Base-by-base conservation (phyloP, 2,113 vertebrate genomes). In the Spilogale gracilis region DNA sequence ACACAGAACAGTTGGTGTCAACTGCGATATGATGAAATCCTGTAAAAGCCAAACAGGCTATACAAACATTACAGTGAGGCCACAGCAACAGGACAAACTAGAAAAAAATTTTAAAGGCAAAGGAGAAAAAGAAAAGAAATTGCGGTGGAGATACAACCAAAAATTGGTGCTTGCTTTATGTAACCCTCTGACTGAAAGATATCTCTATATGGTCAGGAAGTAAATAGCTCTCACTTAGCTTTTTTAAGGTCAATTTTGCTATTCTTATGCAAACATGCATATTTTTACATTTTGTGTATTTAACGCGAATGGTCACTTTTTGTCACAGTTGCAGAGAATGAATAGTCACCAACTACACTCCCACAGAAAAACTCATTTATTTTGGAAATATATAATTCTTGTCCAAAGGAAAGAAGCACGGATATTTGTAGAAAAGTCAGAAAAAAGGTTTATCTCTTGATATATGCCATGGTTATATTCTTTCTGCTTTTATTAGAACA, bases 1-100 rank as follows among this genome's bases (percentile, higher is more conserved):
- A 43, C 58, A 93, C 43, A 18, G 52, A 95, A 89, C 30, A 58
- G 58, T 25, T 94, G 76, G 2, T 96, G 92, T 92, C 61, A 84
- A 88, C 32, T n/a, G 13, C 80, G 96, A 94, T 84, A 85, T 97
- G 96, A 95, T 94, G 81, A 90, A 97, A 96, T 95, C 48, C 52
- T 92, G 4, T 92, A 82, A 87, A 84, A 96, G 94, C 48, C 67
- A 43, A 96, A 97, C 38, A n/a, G 20, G 12, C 8, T 54, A 17
- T 82, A 81, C 91, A 96, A 91, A 73, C 58, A 87, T 14, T 56
- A 17, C n/a, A 85, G 25, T 30, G 69, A 21, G 3, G 60, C 8
- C 56, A 94, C 0, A 56, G 78, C 16, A 79, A 32, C 45, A 60
- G 60, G 30, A 25, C 86, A 97, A 78, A 79, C 20, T 52, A 54